phyloP scores from a whole-genome alignment of 2,888 invertebrate species.

The Chrysotoxum bicinctum region DNA sequence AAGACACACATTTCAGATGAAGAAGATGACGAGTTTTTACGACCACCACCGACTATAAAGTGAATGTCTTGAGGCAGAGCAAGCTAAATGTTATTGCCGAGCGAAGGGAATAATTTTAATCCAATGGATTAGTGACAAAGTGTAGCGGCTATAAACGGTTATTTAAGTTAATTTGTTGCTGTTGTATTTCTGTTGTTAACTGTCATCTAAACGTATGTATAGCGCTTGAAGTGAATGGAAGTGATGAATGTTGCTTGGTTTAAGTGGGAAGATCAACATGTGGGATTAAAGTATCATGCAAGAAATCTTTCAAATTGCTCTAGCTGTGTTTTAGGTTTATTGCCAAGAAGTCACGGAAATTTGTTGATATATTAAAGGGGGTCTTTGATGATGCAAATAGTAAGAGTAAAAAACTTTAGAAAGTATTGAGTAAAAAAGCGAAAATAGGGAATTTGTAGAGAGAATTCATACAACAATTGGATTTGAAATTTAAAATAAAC shows the following conservation, averaged over 20 bases:
- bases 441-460: no score
- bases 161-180: not conserved
- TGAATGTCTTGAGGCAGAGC: conserved; percentile 9
- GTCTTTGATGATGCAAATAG: no score
- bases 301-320: not conserved
- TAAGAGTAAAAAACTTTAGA: no score
- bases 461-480: no score
- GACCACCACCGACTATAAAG: not conserved
- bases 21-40: not conserved
- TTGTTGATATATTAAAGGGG: not conserved
- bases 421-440: no score
- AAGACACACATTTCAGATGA: conserved; percentile 37
- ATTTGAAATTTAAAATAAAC: no score
- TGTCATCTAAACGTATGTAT: not conserved
- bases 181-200: not conserved
- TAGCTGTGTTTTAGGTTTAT: not conserved
- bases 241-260: not conserved
- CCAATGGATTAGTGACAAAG: conserved; percentile 45
- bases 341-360: not conserved
- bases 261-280: not conserved
- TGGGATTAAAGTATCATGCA: not conserved
- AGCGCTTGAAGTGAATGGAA: conserved; percentile 11
- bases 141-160: not conserved
- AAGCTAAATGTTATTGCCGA: not conserved
- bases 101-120: conserved; percentile 22